These are phyloP conservation scores for Phoxinus phoxinus DNA, from an alignment of 2,113 vertebrate genomes.

Conservation along the genomic window DNA sequence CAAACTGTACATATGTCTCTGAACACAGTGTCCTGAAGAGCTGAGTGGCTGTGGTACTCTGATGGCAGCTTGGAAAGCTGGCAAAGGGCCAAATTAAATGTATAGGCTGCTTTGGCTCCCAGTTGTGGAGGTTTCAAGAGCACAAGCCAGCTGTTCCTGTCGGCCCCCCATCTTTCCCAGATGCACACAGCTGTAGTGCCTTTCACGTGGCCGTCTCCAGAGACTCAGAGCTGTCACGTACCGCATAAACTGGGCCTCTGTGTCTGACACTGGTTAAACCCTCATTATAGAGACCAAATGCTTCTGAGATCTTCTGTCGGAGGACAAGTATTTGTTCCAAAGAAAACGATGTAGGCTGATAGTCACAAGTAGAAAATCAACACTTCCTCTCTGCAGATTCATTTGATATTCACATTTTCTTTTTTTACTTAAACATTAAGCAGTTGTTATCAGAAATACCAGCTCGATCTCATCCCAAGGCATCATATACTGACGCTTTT, in stretches of 20 bases:
- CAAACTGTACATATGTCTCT: conserved; percentile 37
- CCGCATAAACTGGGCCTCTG: conserved; percentile 49
- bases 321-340: not conserved
- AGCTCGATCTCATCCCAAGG: too few species aligned
- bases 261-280: conserved; percentile 61
- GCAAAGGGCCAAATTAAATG: conserved; percentile 49
- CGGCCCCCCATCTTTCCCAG: conserved; percentile 57
- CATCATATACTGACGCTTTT: too few species aligned
- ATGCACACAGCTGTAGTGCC: conserved; percentile 49
- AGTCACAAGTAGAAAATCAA: not conserved
- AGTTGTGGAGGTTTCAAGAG: conserved; percentile 47
- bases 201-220: conserved; percentile 55
- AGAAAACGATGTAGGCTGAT: not conserved
- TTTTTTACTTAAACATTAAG: not conserved
- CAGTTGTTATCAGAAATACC: not conserved
- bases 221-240: conserved; percentile 59
- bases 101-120: conserved; percentile 53
- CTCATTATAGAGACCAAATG: conserved; percentile 48
- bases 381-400: not conserved
- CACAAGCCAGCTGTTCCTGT: conserved; percentile 68
- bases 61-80: conserved; percentile 52
- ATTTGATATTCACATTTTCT: not conserved
- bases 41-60: conserved; percentile 45
- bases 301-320: conserved; percentile 28
- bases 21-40: conserved; percentile 54